phyloP scores from a whole-genome alignment of 2,113 vertebrate genomes.

The crab-eating macaque (Macaca fascicularis) region T2T-MFA8v1.1 NC_088392.1:43035501-43036000 shows the following conservation, averaged over 20 bases:
- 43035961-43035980: rapidly evolving
- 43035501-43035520: neutral
- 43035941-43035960: neutral
- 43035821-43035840: slow-evolving; percentile 59
- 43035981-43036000: neutral
- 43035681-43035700: slow-evolving; percentile 7
- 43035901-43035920: neutral
- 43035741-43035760: slow-evolving; percentile 56
- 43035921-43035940: neutral
- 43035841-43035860: slow-evolving; percentile 61
- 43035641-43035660: neutral
- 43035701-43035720: slow-evolving; percentile 62
- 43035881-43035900: neutral
- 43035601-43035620: neutral
- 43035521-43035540: neutral
- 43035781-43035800: slow-evolving; percentile 33
- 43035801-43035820: slow-evolving; percentile 40
- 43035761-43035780: slow-evolving; percentile 59
- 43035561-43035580: neutral
- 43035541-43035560: neutral
- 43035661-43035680: neutral
- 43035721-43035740: slow-evolving; percentile 65
- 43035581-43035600: too few species aligned
- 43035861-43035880: slow-evolving; percentile 51
- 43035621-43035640: neutral